A percentile compares a stretch with the other conserved stretches of the same genome.
These are phyloP conservation scores for Drosophila quasianomalipes DNA, from an alignment of 2,888 invertebrate species.

Conservation along the genomic window DNA sequence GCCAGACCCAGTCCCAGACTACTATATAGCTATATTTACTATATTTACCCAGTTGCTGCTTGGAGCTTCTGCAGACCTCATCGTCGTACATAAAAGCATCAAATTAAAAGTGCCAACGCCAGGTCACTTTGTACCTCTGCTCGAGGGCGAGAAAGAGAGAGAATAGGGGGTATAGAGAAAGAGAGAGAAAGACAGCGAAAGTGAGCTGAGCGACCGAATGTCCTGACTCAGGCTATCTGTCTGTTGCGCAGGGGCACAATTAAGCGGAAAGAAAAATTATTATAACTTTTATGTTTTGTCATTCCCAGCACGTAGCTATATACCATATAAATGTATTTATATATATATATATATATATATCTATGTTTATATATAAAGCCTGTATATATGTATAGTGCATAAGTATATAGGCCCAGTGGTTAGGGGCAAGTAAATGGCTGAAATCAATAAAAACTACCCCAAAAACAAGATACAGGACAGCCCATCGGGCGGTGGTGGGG, in stretches of 20 bases:
- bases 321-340: conserved; percentile 12
- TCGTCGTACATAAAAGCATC: conserved; percentile 74
- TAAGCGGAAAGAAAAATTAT: conserved; percentile 84
- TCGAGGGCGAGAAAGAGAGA: conserved; percentile 9
- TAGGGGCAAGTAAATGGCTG: conserved; percentile 51
- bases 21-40: conserved; percentile 27
- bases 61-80: conserved; percentile 21
- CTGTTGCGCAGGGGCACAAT: conserved; percentile 74
- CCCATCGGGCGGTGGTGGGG: conserved; percentile 9
- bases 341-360: conserved; percentile 12
- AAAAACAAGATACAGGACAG: conserved; percentile 23
- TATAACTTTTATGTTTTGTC: conserved; percentile 83
- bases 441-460: conserved; percentile 78
- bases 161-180: conserved; percentile 9
- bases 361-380: conserved; percentile 3
- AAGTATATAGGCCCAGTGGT: conserved; percentile 16
- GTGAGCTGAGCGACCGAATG: conserved; percentile 29
- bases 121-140: conserved; percentile 43
- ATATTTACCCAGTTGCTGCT: conserved; percentile 25
- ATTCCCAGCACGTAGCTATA: conserved; percentile 62
- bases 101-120: conserved; percentile 76
- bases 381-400: conserved; percentile 9
- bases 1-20: conserved; percentile 27
- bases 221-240: conserved; percentile 68
- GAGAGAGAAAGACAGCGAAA: conserved; percentile 2